Base-by-base conservation (phyloP, 2,888 invertebrate genomes). In the Conistra vaccinii region DNA sequence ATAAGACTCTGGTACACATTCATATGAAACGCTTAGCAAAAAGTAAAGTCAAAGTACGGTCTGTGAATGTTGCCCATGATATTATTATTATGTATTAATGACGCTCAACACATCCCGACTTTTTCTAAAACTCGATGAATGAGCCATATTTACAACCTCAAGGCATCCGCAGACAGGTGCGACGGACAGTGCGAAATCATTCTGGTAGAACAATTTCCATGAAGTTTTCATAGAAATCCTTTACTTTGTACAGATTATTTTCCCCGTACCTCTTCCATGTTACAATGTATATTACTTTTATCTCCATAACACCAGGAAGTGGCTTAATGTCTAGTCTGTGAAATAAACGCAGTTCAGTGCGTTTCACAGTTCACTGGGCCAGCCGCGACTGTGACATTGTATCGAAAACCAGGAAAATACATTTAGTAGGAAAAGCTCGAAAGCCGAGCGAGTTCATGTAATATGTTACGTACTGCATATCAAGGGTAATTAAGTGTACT, bases 341-440 rank as follows among this genome's bases (percentile, higher is more conserved):
- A 53, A 65, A 73, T 78, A 70, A 75, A 68, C 55, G 67, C 63
- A 84, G 74, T 81, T 81, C 61, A 53, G 39, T 70, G 69, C 75
- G 70, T 81, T 80, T 71, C 70, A 81, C 84, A 69, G 84, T 65
- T 75, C 75, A 84, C 35, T 81, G 80, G 63, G 17, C 48, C 51
- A 55, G 26, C 20, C 35, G 23, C 63, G 73, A 67, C 69, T 68
- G 17, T 68, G 61, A 65, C 75, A 63, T 66, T 70, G 74, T 70
- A 58, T 58, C 23, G 45, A 39, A 53, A 51, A 70, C 42, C 63
- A 60, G 69, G 80, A 20, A 73, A 63, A 69, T 72, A 35, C 23
- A 53, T 51, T 60, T 26, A 48, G 17, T 32, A 42, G 26, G 42
- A 79, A 51, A n/a, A 66, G 17, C 29, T 26, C 39, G 3, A 58